phyloP scores from a whole-genome alignment of 37 sponge, comb jelly and placozoan species.

The Beroe ovata region DNA sequence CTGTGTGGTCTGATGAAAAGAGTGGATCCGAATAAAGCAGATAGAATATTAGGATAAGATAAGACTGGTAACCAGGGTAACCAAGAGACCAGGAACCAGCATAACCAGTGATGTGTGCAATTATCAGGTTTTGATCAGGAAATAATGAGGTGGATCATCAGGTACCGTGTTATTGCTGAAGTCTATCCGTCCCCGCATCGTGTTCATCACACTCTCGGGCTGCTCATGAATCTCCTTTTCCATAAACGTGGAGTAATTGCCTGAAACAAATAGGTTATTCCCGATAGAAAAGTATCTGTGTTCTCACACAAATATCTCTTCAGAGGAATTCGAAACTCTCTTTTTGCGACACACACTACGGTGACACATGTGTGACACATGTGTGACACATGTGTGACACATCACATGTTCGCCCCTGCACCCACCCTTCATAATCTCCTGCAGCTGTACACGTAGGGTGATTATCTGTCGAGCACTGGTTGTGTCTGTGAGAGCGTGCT shows the following conservation, averaged over 20 bases:
- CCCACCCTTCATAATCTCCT: conserved; percentile 98
- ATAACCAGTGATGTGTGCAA: too few species aligned
- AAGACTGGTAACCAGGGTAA: too few species aligned
- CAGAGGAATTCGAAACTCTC: too few species aligned
- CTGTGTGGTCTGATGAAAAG: too few species aligned
- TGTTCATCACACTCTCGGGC: conserved; percentile 93
- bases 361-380: too few species aligned
- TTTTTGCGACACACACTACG: conserved; percentile 34
- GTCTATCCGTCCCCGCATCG: conserved; percentile 93
- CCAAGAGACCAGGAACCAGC: too few species aligned
- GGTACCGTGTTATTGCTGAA: conserved; percentile 68
- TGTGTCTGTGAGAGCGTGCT: conserved; percentile 69
- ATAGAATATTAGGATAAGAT: background rate
- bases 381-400: too few species aligned
- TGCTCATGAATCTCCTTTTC: conserved; percentile 99
- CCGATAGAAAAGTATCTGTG: background rate
- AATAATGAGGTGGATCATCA: too few species aligned
- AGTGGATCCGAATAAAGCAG: too few species aligned
- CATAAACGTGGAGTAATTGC: conserved; percentile 91
- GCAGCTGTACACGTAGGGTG: conserved; percentile 89
- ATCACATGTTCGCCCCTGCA: too few species aligned
- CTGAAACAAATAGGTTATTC: conserved; percentile 59
- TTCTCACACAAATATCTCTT: too few species aligned
- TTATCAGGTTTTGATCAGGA: too few species aligned
- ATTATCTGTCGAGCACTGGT: conserved; percentile 77